These are phyloP conservation scores for Marmota monax DNA, from an alignment of 2,113 vertebrate genomes.

Conservation along the genomic window DNA sequence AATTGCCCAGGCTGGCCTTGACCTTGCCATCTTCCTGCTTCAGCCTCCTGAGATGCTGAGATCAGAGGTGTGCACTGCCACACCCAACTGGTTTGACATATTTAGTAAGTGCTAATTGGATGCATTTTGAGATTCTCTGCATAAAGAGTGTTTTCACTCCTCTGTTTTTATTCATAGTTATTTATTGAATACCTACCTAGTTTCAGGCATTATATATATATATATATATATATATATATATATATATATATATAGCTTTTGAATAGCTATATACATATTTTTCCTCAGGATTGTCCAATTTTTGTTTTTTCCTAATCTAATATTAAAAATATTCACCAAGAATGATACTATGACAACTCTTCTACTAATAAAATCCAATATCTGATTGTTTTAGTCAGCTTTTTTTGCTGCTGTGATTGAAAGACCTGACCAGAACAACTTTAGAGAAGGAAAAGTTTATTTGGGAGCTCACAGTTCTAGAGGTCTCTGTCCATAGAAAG, in stretches of 20 bases:
- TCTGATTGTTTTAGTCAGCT: background rate
- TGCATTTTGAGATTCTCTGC: background rate
- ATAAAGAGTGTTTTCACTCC: background rate
- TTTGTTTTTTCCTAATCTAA: background rate
- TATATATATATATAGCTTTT: background rate
- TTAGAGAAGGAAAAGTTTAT: too few species aligned
- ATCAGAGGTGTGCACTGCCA: too few species aligned
- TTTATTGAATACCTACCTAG: background rate
- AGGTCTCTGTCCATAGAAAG: too few species aligned
- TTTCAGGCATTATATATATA: too few species aligned
- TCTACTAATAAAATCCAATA: conserved; percentile 52
- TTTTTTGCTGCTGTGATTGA: too few species aligned
- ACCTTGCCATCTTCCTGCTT: too few species aligned
- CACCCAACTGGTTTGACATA: too few species aligned
- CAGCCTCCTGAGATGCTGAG: too few species aligned
- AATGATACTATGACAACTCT: background rate
- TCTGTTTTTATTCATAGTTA: background rate
- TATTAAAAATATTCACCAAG: conserved; percentile 12
- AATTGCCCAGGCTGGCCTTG: too few species aligned
- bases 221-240: too few species aligned
- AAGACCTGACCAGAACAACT: too few species aligned
- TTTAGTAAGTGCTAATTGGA: background rate
- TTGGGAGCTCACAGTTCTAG: too few species aligned
- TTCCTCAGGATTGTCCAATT: background rate
- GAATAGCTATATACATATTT: background rate